Evolutionary conservation across 2,888 invertebrate species (phyloP).

Genomic region (Calliphora vomitoria): DNA sequence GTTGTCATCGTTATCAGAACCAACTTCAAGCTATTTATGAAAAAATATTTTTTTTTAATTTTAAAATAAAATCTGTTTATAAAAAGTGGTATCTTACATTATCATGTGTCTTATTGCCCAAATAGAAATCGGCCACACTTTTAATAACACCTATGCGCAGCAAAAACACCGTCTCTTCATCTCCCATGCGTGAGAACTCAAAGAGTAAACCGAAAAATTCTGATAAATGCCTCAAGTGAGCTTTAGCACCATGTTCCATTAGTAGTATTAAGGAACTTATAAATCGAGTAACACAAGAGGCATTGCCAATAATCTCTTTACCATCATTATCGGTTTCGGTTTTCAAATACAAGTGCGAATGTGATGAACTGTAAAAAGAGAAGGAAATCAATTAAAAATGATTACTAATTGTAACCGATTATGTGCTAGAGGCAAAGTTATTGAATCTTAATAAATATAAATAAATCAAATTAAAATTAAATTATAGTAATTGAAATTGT

Average conservation of each 20-base stretch:
- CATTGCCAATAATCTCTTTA: slow-evolving; percentile 87
- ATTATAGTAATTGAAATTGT: no score
- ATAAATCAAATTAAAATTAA: no score
- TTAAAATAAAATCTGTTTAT: neutral
- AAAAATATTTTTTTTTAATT: neutral
- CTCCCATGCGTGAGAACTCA: slow-evolving; percentile 98
- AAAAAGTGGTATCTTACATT: slow-evolving; percentile 85
- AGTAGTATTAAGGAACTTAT: slow-evolving; percentile 93
- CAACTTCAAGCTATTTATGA: slow-evolving; percentile 82
- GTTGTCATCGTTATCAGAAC: slow-evolving; percentile 85
- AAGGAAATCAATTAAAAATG: neutral
- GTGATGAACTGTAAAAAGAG: slow-evolving; percentile 85
- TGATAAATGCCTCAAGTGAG: slow-evolving; percentile 93
- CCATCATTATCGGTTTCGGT: slow-evolving; percentile 85
- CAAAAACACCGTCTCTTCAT: slow-evolving; percentile 95
- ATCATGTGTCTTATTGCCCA: slow-evolving; percentile 92
- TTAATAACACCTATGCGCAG: slow-evolving; percentile 94
- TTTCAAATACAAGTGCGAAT: slow-evolving; percentile 87
- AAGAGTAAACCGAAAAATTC: slow-evolving; percentile 96
- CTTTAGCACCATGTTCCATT: slow-evolving; percentile 95
- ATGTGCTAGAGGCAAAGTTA: no score
- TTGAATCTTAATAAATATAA: no score
- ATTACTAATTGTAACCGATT: no score
- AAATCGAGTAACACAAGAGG: slow-evolving; percentile 96
- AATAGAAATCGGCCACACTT: slow-evolving; percentile 95